Conservation (phyloP, 2,888 invertebrate genomes). For the Mythimna pallens region DNA sequence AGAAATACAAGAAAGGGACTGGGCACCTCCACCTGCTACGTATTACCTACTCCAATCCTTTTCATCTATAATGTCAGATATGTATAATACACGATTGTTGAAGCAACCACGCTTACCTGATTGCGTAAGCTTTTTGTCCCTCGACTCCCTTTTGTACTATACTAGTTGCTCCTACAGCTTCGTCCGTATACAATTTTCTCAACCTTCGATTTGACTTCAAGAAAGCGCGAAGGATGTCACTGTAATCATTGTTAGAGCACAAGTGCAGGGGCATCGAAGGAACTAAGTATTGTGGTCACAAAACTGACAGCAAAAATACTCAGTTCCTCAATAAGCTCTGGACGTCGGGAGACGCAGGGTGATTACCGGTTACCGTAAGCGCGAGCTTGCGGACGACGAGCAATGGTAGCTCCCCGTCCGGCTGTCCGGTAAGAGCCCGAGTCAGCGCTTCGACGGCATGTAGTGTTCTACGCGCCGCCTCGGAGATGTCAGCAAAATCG, state of each 20-base stretch:
- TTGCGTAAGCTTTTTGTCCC: slow-evolving; percentile 23
- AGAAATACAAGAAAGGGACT: slow-evolving; percentile 42
- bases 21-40: slow-evolving; percentile 5
- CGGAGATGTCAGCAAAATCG: too few species aligned
- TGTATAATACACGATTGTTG: slow-evolving; percentile 18
- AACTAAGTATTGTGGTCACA: too few species aligned
- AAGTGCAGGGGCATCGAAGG: not conserved
- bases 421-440: too few species aligned
- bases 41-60: slow-evolving; percentile 29
- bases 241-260: too few species aligned
- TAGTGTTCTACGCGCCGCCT: too few species aligned
- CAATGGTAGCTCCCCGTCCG: too few species aligned
- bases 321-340: not conserved
- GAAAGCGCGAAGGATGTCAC: not conserved
- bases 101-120: not conserved
- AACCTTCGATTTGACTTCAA: not conserved
- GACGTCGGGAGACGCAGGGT: too few species aligned
- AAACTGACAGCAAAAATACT: not conserved
- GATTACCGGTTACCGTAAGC: too few species aligned
- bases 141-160: not conserved
- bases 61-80: slow-evolving; percentile 26
- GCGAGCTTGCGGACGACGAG: too few species aligned
- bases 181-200: not conserved
- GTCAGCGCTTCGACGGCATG: too few species aligned
- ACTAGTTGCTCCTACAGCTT: not conserved